Evolutionary conservation across 2,797 vertebrate genomes (phyloP), one percentile per base, ranked within the genome.

Genomic region (Sebastes melanostomus): DNA sequence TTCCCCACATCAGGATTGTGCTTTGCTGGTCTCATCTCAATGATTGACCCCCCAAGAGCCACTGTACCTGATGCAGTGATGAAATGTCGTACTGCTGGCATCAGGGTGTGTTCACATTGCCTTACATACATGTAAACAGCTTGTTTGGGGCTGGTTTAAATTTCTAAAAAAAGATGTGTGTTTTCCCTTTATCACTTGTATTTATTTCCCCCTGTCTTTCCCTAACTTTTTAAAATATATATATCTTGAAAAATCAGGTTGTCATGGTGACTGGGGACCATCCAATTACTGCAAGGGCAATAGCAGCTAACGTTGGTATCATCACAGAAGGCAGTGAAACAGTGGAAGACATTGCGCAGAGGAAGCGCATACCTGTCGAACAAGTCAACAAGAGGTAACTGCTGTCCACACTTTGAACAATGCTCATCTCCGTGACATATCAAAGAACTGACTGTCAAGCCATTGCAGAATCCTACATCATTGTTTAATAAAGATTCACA

Each of bases 211-310:
- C 32, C 10, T 14, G 14, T 52, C 24, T 73, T 52, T 52, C 46
- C 18, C 13, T 62, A 11, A n/a, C 16, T 6, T 59, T 36, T 38
- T 22, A 52, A 52, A 20, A 52, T 52, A 52, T 52, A n/a, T 22
- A 18, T 22, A 46, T 30, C 32, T 79, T 70, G 25, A 2, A 38
- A 81, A 16, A 61, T n/a, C 78, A 97, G 97, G 97, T 98, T 65
- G 94, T 98, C 84, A 98, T 98, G 97, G 97, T 98, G 87, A 98
- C 97, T 0, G 97, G 97, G 2, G 97, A 98, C 86, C 97, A 98
- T 85, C 97, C 97, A 73, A 97, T 98, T 89, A 98, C 97, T 1
- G 97, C 97, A 18, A 96, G 94, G 81, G 97, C 97, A 30, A 97
- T 98, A 3, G 97, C 97, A 1, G 95, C 96, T 4, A 96, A 97